Conservation (phyloP, 2,888 invertebrate genomes). For the Chrysolina americana region DNA sequence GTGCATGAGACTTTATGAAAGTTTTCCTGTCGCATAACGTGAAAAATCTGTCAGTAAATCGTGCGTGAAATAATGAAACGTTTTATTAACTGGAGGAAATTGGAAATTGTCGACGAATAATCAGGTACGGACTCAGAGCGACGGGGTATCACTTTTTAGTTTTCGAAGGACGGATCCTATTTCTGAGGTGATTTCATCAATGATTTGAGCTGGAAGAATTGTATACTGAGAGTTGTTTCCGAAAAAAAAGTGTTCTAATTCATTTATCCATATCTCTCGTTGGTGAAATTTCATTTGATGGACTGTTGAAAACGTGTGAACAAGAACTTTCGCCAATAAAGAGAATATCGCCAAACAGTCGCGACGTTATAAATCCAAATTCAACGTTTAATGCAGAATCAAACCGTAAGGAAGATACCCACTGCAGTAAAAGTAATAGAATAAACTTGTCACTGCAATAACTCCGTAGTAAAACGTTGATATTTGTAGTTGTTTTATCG, state of each 20-base stretch:
- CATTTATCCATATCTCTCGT: too few relatives aligned
- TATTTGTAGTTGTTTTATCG: constrained; percentile 24
- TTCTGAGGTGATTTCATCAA: too few relatives aligned
- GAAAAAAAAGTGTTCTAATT: too few relatives aligned
- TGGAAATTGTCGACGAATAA: constrained; percentile 31
- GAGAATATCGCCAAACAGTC: neutral
- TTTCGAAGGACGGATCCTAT: too few relatives aligned
- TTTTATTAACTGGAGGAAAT: constrained; percentile 41
- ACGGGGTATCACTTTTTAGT: neutral
- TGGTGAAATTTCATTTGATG: neutral
- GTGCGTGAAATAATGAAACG: constrained; percentile 45
- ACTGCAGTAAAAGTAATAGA: constrained; percentile 25
- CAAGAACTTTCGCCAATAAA: neutral
- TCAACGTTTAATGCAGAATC: constrained; percentile 21
- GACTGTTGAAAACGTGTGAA: neutral
- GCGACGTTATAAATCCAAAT: constrained; percentile 19
- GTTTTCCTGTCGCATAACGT: constrained; percentile 41
- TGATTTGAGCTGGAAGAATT: too few relatives aligned
- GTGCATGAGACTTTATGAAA: constrained; percentile 40
- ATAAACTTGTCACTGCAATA: constrained; percentile 28
- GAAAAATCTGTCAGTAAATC: constrained; percentile 46
- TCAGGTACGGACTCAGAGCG: constrained; percentile 7
- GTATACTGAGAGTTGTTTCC: too few relatives aligned
- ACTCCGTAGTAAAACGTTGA: constrained; percentile 24
- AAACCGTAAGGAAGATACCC: constrained; percentile 1